Conservation (phyloP, 2,888 invertebrate species). For the Cremastobaeus sp. region DNA sequence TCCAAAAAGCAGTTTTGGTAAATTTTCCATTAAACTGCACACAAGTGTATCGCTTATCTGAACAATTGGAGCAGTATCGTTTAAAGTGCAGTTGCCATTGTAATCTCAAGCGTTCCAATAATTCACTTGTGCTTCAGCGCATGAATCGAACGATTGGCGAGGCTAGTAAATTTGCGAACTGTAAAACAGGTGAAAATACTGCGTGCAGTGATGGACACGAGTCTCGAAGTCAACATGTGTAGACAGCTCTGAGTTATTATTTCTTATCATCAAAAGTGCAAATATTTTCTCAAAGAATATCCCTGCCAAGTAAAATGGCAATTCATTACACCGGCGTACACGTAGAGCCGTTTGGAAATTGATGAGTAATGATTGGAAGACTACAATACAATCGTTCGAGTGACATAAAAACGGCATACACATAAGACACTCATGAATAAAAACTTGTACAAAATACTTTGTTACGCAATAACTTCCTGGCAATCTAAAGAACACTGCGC, state of each 20-base stretch:
- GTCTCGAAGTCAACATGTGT: background rate
- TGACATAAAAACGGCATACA: conserved; percentile 15
- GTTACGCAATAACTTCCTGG: background rate
- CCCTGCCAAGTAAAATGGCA: conserved; percentile 8
- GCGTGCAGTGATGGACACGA: background rate
- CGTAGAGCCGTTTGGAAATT: conserved; percentile 15
- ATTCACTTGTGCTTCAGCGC: too few relatives aligned
- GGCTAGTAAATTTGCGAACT: too few relatives aligned
- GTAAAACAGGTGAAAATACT: background rate
- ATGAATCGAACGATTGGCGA: too few relatives aligned
- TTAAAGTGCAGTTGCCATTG: too few relatives aligned
- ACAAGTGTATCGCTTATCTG: too few relatives aligned
- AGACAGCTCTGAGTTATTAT: background rate
- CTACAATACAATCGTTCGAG: conserved; percentile 15
- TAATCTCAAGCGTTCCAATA: too few relatives aligned
- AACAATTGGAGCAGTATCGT: too few relatives aligned
- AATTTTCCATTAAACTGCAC: too few relatives aligned
- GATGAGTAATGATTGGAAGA: conserved; percentile 39
- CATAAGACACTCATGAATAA: conserved; percentile 3
- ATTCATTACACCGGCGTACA: conserved; percentile 12
- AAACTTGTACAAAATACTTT: background rate
- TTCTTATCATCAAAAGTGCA: conserved; percentile 9
- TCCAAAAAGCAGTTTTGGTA: too few relatives aligned
- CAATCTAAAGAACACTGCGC: too few relatives aligned
- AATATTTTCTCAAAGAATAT: conserved; percentile 22